phyloP scores from a whole-genome alignment of 2,797 vertebrate genomes.

The Carduelis carduelis region DNA sequence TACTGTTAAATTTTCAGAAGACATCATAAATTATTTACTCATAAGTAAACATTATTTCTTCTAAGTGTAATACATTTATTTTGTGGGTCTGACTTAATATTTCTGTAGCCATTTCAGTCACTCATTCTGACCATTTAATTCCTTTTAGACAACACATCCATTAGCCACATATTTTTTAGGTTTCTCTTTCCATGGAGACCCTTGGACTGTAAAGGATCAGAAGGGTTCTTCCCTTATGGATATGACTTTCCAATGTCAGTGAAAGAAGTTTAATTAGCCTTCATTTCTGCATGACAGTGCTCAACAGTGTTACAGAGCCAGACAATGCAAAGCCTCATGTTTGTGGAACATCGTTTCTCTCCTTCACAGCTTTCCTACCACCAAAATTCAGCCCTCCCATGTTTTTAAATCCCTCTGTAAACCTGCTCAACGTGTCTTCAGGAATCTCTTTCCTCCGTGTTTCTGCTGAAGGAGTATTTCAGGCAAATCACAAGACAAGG shows the following conservation, averaged over 20 bases:
- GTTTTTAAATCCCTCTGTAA: neutral
- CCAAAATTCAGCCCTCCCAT: neutral
- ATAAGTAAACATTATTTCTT: neutral
- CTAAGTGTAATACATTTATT: neutral
- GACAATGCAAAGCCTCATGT: neutral
- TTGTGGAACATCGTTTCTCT: neutral
- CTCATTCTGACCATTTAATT: neutral
- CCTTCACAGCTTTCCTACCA: neutral
- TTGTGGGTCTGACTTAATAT: neutral
- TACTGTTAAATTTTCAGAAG: neutral
- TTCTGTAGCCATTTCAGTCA: neutral
- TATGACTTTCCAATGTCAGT: neutral
- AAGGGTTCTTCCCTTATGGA: neutral
- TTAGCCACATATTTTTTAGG: neutral
- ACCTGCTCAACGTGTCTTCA: neutral
- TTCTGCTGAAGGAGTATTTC: neutral
- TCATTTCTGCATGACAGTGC: neutral
- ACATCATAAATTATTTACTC: neutral
- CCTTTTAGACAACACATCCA: neutral
- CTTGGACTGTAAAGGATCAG: neutral
- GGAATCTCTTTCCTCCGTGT: neutral
- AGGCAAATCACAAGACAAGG: neutral
- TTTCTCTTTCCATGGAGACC: neutral
- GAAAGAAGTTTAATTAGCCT: neutral
- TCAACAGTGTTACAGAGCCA: neutral